phyloP scores from a whole-genome alignment of 2,888 invertebrate species.

The Iphiclides podalirius region DNA sequence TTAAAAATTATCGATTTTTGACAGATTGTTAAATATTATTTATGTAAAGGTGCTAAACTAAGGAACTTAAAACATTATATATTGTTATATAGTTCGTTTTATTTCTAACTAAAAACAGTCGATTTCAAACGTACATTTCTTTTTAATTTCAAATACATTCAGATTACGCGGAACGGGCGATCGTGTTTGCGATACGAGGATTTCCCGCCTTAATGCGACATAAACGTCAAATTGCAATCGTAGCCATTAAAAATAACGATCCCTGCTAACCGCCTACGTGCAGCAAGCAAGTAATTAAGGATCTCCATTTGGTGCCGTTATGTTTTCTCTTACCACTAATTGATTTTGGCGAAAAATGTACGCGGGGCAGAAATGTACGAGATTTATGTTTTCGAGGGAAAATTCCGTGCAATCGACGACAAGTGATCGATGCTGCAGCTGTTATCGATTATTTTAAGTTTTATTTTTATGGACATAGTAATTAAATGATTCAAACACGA shows the following conservation, averaged over 20 bases:
- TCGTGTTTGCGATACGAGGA: slow-evolving; percentile 53
- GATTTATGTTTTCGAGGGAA: not conserved
- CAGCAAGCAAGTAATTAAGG: slow-evolving; percentile 62
- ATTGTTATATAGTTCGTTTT: no score
- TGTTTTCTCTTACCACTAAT: slow-evolving; percentile 27
- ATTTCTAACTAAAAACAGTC: no score
- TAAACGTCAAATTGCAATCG: slow-evolving; percentile 73
- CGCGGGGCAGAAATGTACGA: not conserved
- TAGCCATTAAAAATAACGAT: slow-evolving; percentile 71
- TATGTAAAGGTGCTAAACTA: no score
- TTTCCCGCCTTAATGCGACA: slow-evolving; percentile 63
- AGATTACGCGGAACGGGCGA: slow-evolving; percentile 58
- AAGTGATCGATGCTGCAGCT: not conserved
- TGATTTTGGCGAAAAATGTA: slow-evolving; percentile 9
- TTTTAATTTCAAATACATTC: slow-evolving; percentile 49
- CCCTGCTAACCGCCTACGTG: slow-evolving; percentile 58
- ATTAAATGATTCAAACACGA: no score
- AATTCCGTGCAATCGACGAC: not conserved
- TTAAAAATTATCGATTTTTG: no score
- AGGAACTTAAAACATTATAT: no score
- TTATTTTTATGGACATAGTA: no score
- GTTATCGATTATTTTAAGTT: no score
- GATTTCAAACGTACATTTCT: no score
- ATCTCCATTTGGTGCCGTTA: slow-evolving; percentile 34
- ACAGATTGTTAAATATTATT: no score